These are phyloP conservation scores for Manis pentadactyla DNA, from an alignment of 2,797 vertebrate species.

Conservation along the genomic window DNA sequence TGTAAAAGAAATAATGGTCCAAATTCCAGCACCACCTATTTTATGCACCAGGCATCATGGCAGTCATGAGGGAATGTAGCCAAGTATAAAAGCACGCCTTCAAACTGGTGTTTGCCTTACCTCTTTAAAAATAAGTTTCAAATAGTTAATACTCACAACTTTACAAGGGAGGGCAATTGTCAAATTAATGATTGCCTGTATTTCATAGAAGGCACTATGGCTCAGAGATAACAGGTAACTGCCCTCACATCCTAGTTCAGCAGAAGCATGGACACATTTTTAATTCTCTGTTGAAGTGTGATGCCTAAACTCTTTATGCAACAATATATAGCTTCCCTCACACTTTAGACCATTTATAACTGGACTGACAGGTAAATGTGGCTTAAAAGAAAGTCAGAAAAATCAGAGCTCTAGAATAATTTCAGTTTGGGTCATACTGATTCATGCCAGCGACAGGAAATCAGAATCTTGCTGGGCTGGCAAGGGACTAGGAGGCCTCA, in stretches of 20 bases:
- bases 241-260: neutral
- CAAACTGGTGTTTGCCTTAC: neutral
- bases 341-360: neutral
- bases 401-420: neutral
- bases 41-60: neutral
- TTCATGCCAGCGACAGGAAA: slow-evolving; percentile 24
- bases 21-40: neutral
- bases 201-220: neutral
- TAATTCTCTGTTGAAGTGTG: neutral
- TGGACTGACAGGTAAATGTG: slow-evolving; percentile 32
- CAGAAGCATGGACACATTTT: neutral
- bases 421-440: neutral
- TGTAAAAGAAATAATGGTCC: neutral
- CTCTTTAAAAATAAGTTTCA: neutral
- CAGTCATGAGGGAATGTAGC: fast-evolving
- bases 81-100: neutral
- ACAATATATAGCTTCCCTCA: neutral
- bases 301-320: neutral
- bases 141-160: neutral
- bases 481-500: slow-evolving; percentile 48
- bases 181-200: neutral
- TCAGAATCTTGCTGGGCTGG: neutral
- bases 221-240: neutral
- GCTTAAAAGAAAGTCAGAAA: slow-evolving; percentile 14
- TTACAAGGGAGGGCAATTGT: neutral